A percentile compares a stretch with the other conserved stretches of the same genome.
Evolutionary conservation across 2,888 invertebrate genomes (phyloP).

Genomic region (Pasiphila rectangulata): DNA sequence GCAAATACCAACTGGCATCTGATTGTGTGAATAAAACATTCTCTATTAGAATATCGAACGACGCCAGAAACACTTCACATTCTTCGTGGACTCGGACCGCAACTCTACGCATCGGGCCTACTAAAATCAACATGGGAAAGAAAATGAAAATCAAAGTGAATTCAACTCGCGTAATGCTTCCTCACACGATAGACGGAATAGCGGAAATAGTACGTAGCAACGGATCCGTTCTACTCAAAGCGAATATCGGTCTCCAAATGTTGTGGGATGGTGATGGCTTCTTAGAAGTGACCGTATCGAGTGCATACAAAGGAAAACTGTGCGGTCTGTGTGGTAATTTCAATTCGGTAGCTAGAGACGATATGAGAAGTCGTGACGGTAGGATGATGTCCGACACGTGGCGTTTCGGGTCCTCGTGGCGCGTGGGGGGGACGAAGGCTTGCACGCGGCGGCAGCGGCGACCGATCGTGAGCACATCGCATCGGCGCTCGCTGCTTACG

Average conservation of each 20-base stretch:
- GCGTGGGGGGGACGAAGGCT: constrained; percentile 89
- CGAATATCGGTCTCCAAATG: constrained; percentile 89
- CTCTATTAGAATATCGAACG: constrained; percentile 94
- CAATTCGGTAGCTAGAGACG: constrained; percentile 92
- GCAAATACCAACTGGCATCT: constrained; percentile 93
- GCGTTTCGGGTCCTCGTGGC: constrained; percentile 94
- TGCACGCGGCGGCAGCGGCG: constrained; percentile 83
- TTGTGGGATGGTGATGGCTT: constrained; percentile 97
- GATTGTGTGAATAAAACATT: constrained; percentile 91
- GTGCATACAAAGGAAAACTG: constrained; percentile 85
- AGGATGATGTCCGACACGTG: constrained; percentile 83
- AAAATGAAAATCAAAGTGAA: constrained; percentile 93
- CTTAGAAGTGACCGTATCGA: constrained; percentile 90
- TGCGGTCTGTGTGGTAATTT: constrained; percentile 98
- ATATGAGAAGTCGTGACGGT: constrained; percentile 87
- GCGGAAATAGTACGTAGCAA: constrained; percentile 84
- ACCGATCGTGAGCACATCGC: constrained; percentile 63
- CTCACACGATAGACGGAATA: constrained; percentile 81
- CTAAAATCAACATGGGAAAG: constrained; percentile 92
- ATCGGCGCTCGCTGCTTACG: constrained; percentile 71
- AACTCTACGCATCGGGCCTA: constrained; percentile 86
- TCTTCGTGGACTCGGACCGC: constrained; percentile 97
- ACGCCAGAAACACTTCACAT: constrained; percentile 87
- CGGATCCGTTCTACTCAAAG: constrained; percentile 84
- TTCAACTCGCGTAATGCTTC: constrained; percentile 86